Evolutionary conservation across 2,797 vertebrate genomes (phyloP), one percentile per base, ranked within the genome.

Genomic region (Chaetophractus vellerosus): DNA sequence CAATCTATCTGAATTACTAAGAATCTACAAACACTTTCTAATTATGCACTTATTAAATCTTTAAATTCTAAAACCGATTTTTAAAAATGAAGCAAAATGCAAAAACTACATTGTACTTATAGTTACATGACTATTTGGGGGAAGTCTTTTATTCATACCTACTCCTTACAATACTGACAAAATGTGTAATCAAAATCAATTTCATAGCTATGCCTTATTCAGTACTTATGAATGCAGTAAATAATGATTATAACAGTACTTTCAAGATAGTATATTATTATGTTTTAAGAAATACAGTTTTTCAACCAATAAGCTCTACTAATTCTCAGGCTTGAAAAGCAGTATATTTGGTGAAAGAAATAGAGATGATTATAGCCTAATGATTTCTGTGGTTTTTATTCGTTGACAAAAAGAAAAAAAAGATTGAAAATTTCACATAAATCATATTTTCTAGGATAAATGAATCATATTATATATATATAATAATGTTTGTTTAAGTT

Each of bases 121-220:
- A 69, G 31, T 89, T 95, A 93, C 81, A 6, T 81, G 50, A 92
- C 57, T 75, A 82, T 10, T 66, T 76, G 69, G 24, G 45, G 36
- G 9, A 96, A 94, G 16, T 52, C 55, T 72, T 80, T 92, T 83
- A 79, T 1, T 82, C 71, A 72, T 79, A 90, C 41, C 38, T 91
- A 92, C n/a, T 33, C 80, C 66, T 88, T 76, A 79, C 14, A 9
- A 52, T 71, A 63, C 33, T 28, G 88, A 57, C 21, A 78, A 23
- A 88, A 81, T 94, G 38, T 94, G 14, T 96, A 93, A 92, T 63
- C 38, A 96, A 80, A 91, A 31, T 90, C 76, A 94, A 16, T 50
- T 63, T 95, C 75, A 82, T 83, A 68, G 23, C 33, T 96, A 63
- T 61, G n/a, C 45, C 90, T 96, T 82, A 76, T 84, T 96, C 68